Percentiles rank a stretch among this genome's conserved stretches.
These are phyloP conservation scores for Desmophyllum pertusum DNA, from an alignment of 92 coral and sea anemone species.

Conservation along the genomic window DNA sequence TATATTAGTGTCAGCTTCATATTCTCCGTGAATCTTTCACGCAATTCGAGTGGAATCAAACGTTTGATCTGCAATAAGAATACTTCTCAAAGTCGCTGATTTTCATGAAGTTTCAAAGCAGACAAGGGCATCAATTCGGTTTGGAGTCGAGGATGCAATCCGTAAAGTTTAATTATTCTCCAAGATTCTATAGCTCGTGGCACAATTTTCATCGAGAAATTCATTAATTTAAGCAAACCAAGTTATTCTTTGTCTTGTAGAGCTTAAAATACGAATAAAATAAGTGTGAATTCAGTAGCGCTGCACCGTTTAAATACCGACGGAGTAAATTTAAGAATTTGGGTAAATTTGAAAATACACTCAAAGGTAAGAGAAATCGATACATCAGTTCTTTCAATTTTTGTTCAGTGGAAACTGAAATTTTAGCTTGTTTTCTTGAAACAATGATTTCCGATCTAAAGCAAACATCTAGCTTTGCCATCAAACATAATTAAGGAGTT, in stretches of 20 bases:
- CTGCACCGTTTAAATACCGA: neutral
- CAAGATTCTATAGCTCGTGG: neutral
- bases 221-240: neutral
- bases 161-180: neutral
- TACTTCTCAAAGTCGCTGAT: neutral
- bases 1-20: neutral
- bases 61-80: neutral
- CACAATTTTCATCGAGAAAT: neutral
- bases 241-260: neutral
- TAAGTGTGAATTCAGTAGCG: neutral
- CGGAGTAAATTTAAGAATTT: neutral
- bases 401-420: neutral
- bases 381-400: neutral
- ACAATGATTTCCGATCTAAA: neutral
- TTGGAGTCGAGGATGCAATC: neutral
- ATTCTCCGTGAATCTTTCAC: neutral
- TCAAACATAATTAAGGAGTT: neutral
- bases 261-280: neutral
- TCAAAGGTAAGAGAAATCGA: neutral
- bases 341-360: neutral
- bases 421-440: neutral
- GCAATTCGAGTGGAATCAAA: neutral
- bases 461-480: neutral
- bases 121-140: neutral
- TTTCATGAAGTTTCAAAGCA: neutral